A percentile compares a stretch with the other conserved stretches of the same genome.
These are phyloP conservation scores for Campopleginae sp. DNA, from an alignment of 2,888 invertebrate genomes.

Conservation along the genomic window DNA sequence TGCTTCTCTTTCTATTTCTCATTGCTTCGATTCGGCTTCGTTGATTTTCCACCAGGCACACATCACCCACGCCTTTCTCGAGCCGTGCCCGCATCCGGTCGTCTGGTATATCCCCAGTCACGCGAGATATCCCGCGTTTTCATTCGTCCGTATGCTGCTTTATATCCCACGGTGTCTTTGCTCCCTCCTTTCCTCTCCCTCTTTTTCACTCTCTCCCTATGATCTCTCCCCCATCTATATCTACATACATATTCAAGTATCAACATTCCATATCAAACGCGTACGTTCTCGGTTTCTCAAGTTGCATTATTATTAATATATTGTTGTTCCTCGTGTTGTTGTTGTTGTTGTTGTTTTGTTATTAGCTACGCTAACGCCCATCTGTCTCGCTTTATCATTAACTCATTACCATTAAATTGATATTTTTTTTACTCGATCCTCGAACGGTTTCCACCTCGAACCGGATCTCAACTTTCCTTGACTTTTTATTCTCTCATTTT, in stretches of 20 bases:
- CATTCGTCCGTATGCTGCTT: conserved; percentile 62
- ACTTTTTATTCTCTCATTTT: background rate
- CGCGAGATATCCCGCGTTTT: conserved; percentile 71
- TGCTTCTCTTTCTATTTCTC: conserved; percentile 24
- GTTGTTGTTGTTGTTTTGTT: conserved; percentile 18
- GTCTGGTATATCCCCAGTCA: conserved; percentile 72
- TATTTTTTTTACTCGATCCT: conserved; percentile 4
- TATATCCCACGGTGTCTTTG: conserved; percentile 66
- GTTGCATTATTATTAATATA: background rate
- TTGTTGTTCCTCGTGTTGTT: too few relatives aligned
- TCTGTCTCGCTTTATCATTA: conserved; percentile 38
- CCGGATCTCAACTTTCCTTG: conserved; percentile 36
- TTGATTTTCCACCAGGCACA: conserved; percentile 67
- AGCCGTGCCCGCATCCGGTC: conserved; percentile 72
- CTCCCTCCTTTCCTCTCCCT: conserved; percentile 29
- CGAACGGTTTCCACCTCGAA: conserved; percentile 41
- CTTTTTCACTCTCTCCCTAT: conserved; percentile 10
- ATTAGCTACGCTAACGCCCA: conserved; percentile 33
- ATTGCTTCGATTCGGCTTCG: conserved; percentile 64
- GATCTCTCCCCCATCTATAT: conserved; percentile 6
- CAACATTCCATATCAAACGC: background rate
- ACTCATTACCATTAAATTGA: conserved; percentile 60
- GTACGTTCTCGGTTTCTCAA: background rate
- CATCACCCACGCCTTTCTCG: conserved; percentile 70
- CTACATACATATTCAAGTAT: background rate